Conservation (phyloP, 2,113 vertebrate genomes). For the Sminthopsis crassicaudata region DNA sequence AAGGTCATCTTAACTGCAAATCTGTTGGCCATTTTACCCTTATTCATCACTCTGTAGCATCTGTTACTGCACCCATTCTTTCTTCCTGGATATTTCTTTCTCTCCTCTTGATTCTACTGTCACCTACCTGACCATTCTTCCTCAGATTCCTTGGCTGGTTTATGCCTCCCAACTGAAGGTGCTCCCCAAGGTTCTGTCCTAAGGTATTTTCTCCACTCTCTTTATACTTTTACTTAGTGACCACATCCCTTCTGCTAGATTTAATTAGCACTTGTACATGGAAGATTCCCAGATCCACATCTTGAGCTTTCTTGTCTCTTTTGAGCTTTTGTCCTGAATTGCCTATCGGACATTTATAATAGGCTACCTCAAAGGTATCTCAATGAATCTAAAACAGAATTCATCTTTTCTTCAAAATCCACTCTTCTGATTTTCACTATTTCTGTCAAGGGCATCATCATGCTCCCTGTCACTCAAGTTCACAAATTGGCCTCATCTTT, state of each 20-base stretch:
- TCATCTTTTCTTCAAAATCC: background rate
- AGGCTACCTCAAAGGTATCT: background rate
- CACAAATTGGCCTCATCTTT: background rate
- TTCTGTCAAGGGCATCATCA: background rate
- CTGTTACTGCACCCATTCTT: background rate
- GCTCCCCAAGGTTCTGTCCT: background rate
- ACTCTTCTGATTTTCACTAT: background rate
- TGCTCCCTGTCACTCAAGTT: background rate
- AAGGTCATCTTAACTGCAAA: background rate
- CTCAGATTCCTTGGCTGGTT: background rate
- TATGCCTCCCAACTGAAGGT: background rate
- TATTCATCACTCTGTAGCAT: background rate
- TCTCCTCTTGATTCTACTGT: background rate
- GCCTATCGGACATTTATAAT: background rate
- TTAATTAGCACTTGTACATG: background rate
- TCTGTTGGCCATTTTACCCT: background rate
- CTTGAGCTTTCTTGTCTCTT: background rate
- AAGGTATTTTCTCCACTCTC: background rate
- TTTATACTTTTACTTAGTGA: background rate
- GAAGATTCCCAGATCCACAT: background rate
- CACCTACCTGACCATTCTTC: background rate
- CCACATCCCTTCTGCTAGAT: background rate
- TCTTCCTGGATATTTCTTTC: background rate
- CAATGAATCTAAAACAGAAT: background rate
- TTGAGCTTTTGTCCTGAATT: background rate